Evolutionary conservation across 2,113 vertebrate species (phyloP).

Genomic region (Eolophus roseicapilla): DNA sequence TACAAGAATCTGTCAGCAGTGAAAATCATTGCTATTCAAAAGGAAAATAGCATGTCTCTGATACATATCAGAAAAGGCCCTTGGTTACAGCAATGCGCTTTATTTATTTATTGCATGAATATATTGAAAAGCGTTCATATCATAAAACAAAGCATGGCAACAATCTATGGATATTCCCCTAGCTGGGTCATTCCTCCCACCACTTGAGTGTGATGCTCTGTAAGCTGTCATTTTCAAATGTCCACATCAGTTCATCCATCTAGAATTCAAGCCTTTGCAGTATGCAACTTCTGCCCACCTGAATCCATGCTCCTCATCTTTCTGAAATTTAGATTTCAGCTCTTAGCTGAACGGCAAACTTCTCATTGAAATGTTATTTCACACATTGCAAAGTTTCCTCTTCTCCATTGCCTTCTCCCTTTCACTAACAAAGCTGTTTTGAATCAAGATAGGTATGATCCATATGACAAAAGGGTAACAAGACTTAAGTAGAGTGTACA

Average conservation of each 20-base stretch:
- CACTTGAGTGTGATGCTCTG: background rate
- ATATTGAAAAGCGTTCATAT: background rate
- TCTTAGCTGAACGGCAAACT: slow-evolving; percentile 11
- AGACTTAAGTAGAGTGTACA: background rate
- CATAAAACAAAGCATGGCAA: background rate
- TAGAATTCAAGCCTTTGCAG: background rate
- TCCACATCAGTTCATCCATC: background rate
- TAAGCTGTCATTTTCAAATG: background rate
- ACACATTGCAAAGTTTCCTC: background rate
- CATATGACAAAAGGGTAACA: background rate
- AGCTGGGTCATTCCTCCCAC: background rate
- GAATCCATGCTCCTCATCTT: background rate
- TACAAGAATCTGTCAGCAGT: background rate
- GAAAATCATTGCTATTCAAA: background rate
- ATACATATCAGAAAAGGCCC: slow-evolving; percentile 33
- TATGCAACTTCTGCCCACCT: background rate
- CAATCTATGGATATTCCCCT: background rate
- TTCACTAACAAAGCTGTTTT: background rate
- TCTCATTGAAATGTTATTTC: slow-evolving; percentile 38
- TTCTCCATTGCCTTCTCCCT: background rate
- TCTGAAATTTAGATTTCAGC: slow-evolving; percentile 35
- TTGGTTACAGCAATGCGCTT: background rate
- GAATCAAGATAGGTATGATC: background rate
- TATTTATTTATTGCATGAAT: background rate
- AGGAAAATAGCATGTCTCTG: background rate